Base-by-base conservation (phyloP, 2,797 vertebrate genomes). In the Kryptopterus vitreolus region DNA sequence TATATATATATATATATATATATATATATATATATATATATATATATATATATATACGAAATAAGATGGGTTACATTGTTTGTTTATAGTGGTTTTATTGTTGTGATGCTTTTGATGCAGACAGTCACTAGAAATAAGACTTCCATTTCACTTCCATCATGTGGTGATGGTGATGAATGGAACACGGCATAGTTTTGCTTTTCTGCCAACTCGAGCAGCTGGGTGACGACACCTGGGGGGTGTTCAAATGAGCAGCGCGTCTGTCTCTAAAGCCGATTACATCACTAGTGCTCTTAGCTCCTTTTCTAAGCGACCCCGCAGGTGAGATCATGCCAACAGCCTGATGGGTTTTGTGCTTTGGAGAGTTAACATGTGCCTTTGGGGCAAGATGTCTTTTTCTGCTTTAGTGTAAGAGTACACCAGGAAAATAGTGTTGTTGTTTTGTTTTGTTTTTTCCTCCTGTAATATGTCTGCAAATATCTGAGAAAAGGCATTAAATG, bases 221-320 rank as follows among this genome's bases (percentile, higher is more conserved):
- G 1, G 91, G 90, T 12, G 85, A 90, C 4, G 96, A 95, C 1
- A 58, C 55, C 71, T 43, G 53, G 15, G 53, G 35, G 43, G 55
- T 58, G n/a, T 43, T 33, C 71, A 43, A 43, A 26, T 90, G 96
- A 98, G 12, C 96, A 98, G 84, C 76, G 91, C 53, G 92, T 96
- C 55, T 90, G 76, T 12, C 89, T 98, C 85, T 97, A 24, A 74
- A 74, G 35, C 96, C 0, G 92, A 97, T 53, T 95, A 95, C 85
- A 93, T 98, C 87, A 96, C 98, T 91, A 97, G 96, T 43, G 96
- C 96, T 74, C 98, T 98, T 80, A 96, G 97, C 18, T 98, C 96
- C 1, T 74, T 74, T 94, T 83, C 88, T 99, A 66, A 92, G 80
- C 3, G 93, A 98, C 63, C 79, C 78, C 9, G 84, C 90, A 94